Conservation (phyloP, 2,797 vertebrate genomes). For the Crypturellus tataupa region DNA sequence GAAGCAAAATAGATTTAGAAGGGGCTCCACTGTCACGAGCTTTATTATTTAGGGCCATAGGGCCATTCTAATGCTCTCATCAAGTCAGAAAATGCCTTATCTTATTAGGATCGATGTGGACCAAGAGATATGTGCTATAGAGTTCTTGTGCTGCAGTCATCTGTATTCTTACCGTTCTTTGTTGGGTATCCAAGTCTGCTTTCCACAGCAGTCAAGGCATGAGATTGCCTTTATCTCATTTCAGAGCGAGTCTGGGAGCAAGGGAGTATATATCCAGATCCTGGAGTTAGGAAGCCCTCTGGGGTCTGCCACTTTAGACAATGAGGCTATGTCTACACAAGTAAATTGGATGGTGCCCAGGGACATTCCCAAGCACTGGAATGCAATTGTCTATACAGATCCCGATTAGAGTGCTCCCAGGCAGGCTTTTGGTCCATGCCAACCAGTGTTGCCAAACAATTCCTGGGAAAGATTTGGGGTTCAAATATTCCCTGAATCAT, state of each 20-base stretch:
- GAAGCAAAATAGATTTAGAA: conserved; percentile 55
- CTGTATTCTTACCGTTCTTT: background rate
- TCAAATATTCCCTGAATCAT: background rate
- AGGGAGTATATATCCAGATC: background rate
- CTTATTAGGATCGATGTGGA: background rate
- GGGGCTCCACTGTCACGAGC: conserved; percentile 8
- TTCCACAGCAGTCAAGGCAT: background rate
- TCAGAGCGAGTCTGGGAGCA: background rate
- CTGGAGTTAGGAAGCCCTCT: background rate
- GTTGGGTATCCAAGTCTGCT: background rate
- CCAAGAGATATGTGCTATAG: background rate
- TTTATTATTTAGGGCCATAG: background rate
- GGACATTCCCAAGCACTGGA: background rate
- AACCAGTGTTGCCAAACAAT: background rate
- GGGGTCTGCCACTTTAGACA: background rate
- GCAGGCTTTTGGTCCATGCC: background rate
- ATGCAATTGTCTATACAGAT: background rate
- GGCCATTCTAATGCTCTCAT: background rate
- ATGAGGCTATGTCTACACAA: background rate
- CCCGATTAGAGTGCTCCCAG: background rate
- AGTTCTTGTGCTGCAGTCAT: background rate
- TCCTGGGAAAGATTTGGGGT: background rate
- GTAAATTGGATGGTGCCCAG: background rate
- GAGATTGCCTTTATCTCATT: background rate
- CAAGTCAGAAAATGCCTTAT: background rate